A percentile compares a stretch with the other conserved stretches of the same genome.
These are phyloP conservation scores for Prenolepis imparis DNA, from an alignment of 2,888 invertebrate genomes.

Conservation along the genomic window DNA sequence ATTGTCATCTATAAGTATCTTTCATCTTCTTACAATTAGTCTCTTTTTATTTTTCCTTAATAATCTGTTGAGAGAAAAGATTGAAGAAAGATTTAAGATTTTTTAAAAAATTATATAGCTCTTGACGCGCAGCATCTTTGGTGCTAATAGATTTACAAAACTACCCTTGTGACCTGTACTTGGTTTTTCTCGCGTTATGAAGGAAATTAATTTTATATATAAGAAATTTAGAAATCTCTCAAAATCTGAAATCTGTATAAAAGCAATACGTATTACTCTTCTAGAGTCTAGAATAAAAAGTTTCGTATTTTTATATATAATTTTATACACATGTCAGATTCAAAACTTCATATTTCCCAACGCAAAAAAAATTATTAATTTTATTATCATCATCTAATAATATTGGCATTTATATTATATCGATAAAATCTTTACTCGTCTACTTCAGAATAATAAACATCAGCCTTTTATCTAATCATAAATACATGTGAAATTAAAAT, in stretches of 20 bases:
- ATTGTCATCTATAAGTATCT: not conserved
- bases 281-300: not conserved
- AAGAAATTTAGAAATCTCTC: not conserved
- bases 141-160: not conserved
- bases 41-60: not conserved
- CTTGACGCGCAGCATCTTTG: not conserved
- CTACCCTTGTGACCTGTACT: not conserved
- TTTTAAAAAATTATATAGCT: not conserved
- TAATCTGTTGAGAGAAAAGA: not conserved
- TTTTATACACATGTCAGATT: not conserved
- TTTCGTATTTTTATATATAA: not conserved
- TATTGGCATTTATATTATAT: constrained; percentile 3
- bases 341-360: not conserved
- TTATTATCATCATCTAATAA: constrained; percentile 11
- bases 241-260: not conserved
- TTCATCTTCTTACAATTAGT: not conserved
- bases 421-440: not conserved
- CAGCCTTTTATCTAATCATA: not conserved
- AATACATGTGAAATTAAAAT: not conserved
- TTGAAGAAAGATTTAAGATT: not conserved
- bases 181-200: not conserved
- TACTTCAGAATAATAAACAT: constrained; percentile 19
- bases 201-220: not conserved
- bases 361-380: constrained; percentile 6
- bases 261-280: not conserved